Percentiles rank a stretch among this genome's conserved stretches.
These are phyloP conservation scores for Isotomurus palustris DNA, from an alignment of 2,888 invertebrate genomes.

Conservation along the genomic window DNA sequence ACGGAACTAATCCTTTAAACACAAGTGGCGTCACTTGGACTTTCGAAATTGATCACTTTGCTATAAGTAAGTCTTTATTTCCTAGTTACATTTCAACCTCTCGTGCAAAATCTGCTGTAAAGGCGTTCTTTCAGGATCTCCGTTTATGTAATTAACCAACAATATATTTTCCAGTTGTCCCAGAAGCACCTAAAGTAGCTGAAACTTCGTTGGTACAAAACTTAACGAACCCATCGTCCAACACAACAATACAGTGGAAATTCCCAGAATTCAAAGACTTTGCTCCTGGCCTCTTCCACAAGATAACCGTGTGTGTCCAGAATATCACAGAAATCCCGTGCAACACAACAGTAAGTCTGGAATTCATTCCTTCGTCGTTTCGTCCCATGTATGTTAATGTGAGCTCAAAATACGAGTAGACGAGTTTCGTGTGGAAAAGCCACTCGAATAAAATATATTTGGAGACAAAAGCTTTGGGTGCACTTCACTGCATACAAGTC, in stretches of 20 bases:
- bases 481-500: no score
- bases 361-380: neutral
- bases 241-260: slow-evolving; percentile 32
- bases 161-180: slow-evolving; percentile 39
- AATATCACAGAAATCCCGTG: slow-evolving; percentile 12
- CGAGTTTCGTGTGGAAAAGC: no score
- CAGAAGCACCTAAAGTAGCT: slow-evolving; percentile 26
- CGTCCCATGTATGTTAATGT: no score
- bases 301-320: slow-evolving; percentile 32
- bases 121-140: no score
- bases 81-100: no score
- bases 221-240: no score
- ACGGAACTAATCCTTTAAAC: slow-evolving; percentile 58
- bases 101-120: no score
- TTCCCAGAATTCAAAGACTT: slow-evolving; percentile 37
- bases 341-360: slow-evolving; percentile 27
- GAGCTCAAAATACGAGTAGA: no score
- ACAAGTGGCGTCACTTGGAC: slow-evolving; percentile 36
- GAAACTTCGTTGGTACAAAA: no score
- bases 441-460: no score
- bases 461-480: no score
- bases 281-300: slow-evolving; percentile 36
- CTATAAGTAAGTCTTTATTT: slow-evolving; percentile 29
- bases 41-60: slow-evolving; percentile 30
- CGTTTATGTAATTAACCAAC: no score